Percentiles rank a stretch among this genome's conserved stretches.
Evolutionary conservation across 2,113 vertebrate species (phyloP).

Genomic region (Antennarius striatus): DNA sequence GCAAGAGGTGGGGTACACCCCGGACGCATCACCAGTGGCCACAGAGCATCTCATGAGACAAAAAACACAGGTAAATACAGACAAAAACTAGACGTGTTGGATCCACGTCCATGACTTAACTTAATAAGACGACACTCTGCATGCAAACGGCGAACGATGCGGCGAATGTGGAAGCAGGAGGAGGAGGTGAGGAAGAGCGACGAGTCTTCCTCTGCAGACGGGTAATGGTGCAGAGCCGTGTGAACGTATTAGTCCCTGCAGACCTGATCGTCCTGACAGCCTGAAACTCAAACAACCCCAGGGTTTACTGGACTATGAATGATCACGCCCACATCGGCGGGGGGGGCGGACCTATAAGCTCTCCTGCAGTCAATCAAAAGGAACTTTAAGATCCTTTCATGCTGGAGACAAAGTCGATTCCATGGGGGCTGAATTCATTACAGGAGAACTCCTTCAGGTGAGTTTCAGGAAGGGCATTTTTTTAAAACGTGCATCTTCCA

Average conservation of each 20-base stretch:
- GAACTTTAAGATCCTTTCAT: slow-evolving; percentile 30
- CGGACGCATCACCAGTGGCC: too few species aligned
- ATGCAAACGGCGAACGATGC: slow-evolving; percentile 44
- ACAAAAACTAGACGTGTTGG: too few species aligned
- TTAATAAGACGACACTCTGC: not conserved
- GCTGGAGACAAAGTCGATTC: slow-evolving; percentile 40
- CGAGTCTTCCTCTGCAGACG: slow-evolving; percentile 51
- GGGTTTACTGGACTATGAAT: slow-evolving; percentile 57
- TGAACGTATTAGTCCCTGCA: slow-evolving; percentile 55
- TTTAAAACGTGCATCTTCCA: not conserved
- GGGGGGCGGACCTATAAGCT: slow-evolving; percentile 23
- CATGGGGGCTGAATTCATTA: slow-evolving; percentile 29
- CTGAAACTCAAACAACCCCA: slow-evolving; percentile 51
- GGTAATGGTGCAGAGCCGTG: slow-evolving; percentile 70
- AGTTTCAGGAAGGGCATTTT: slow-evolving; percentile 9
- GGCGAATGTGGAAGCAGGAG: slow-evolving; percentile 19
- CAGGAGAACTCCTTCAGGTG: slow-evolving; percentile 24
- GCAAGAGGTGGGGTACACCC: too few species aligned
- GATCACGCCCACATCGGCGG: slow-evolving; percentile 44
- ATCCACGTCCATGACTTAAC: too few species aligned
- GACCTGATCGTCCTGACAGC: slow-evolving; percentile 52
- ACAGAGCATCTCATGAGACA: too few species aligned
- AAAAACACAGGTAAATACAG: too few species aligned
- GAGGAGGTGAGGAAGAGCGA: slow-evolving; percentile 6
- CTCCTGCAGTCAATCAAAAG: slow-evolving; percentile 54